Conservation (phyloP, 2,888 invertebrate genomes). For the Acleris literana region DNA sequence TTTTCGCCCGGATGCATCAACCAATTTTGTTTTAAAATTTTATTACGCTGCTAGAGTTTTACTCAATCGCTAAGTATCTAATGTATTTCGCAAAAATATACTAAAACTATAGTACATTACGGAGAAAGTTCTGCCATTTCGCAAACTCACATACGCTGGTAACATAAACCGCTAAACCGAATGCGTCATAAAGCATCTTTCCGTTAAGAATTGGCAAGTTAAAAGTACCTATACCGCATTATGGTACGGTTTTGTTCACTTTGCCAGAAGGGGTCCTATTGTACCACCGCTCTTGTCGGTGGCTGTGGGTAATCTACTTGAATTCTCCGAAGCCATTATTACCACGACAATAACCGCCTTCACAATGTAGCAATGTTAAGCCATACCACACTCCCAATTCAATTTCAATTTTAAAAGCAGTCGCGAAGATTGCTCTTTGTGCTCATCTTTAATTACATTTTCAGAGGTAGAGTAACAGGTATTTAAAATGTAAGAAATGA, state of each 20-base stretch:
- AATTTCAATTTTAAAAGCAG: constrained; percentile 50
- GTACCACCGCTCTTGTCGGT: constrained; percentile 53
- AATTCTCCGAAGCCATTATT: constrained; percentile 61
- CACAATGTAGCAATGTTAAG: constrained; percentile 55
- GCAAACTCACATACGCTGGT: constrained; percentile 9
- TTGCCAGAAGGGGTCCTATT: constrained; percentile 54
- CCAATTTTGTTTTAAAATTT: constrained; percentile 1
- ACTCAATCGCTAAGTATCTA: no score
- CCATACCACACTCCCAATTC: constrained; percentile 54
- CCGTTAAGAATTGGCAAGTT: constrained; percentile 28
- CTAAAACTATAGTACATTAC: constrained; percentile 5
- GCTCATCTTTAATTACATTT: constrained; percentile 20
- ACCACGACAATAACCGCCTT: constrained; percentile 63
- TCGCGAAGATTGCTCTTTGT: constrained; percentile 39
- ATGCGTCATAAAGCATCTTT: constrained; percentile 17
- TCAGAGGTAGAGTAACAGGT: background rate
- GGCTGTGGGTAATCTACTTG: constrained; percentile 56
- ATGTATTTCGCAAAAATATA: constrained; percentile 1
- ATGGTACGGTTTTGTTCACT: constrained; percentile 50
- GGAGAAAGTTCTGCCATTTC: constrained; percentile 23
- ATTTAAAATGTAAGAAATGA: background rate
- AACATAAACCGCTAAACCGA: constrained; percentile 22
- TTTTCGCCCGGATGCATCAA: constrained; percentile 11
- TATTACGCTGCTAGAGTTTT: background rate
- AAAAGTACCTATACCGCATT: constrained; percentile 32